Base-by-base conservation (phyloP, 2,888 invertebrate species). In the Rhingia campestris region DNA sequence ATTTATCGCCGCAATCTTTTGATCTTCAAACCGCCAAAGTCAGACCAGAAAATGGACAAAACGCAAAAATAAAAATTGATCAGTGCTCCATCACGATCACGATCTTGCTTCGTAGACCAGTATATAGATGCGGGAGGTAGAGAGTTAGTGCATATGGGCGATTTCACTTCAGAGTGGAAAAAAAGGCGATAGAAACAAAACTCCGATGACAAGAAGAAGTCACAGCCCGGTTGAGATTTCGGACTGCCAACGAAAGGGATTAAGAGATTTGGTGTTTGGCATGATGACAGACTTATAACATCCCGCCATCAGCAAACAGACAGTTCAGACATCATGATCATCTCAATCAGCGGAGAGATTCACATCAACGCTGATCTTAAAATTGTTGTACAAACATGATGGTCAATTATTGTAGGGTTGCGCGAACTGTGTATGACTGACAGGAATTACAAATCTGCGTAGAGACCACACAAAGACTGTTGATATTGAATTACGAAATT, bases 1-100 rank as follows among this genome's bases (percentile, higher is more conserved):
- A 80, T 84, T 80, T 80, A 84, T 84, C 66, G 80, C 64, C 80
- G 70, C 84, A 84, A 84, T 84, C 84, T 75, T 84, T 84, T 84
- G 84, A 84, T 84, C 80, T 84, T 63, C 67, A 63, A 74, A 67
- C 84, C 74, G 84, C 74, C 80, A 75, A 84, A 84, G 74, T 70
- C 70, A 47, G 47, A 59, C 22, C 64, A 61, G 41, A 64, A 59
- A 69, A 73, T 41, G 53, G 69, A 54, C 12, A 63, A 10, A 67
- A 58, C 12, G 10, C 2, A 45, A 56, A 14, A 47, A 53, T 73
- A 41, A 39, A 37, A 54, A 41, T 39, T 10, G 12, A 41, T 43
- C 51, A 56, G 22, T 22, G 39, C 73, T 74, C 30, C 53, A 64
- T 58, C 84, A 75, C 74, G 84, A 77, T 70, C 70, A 70, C 74